Evolutionary conservation across 2,888 invertebrate species (phyloP).

Genomic region (Eremobia ochroleuca): DNA sequence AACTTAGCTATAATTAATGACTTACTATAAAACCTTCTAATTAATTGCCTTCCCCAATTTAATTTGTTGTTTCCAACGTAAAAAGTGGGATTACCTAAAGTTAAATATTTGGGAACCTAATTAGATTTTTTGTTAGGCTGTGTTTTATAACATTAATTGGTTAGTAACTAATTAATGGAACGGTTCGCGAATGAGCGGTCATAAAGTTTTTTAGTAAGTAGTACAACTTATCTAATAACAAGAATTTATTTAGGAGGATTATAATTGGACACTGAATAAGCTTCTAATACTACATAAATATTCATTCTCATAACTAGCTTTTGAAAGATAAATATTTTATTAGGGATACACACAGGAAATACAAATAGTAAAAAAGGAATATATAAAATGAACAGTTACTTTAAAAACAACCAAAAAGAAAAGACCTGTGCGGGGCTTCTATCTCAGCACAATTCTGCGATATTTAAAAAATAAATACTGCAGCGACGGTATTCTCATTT

Average conservation of each 20-base stretch:
- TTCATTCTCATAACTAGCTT: background rate
- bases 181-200: background rate
- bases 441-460: too few relatives aligned
- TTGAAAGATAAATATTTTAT: too few relatives aligned
- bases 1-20: conserved; percentile 53
- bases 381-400: too few relatives aligned
- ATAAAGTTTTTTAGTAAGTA: background rate
- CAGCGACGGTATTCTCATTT: too few relatives aligned
- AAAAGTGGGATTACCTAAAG: conserved; percentile 41
- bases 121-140: conserved; percentile 19
- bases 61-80: conserved; percentile 37
- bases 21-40: conserved; percentile 40
- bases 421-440: too few relatives aligned
- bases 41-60: conserved; percentile 48
- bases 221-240: background rate
- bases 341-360: too few relatives aligned
- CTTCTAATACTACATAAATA: too few relatives aligned
- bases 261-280: too few relatives aligned
- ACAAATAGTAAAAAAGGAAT: too few relatives aligned
- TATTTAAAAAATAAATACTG: too few relatives aligned
- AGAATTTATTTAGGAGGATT: too few relatives aligned
- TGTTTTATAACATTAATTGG: conserved; percentile 16
- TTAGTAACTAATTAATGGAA: conserved; percentile 17
- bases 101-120: conserved; percentile 35
- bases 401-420: too few relatives aligned